Evolutionary conservation across 2,113 vertebrate genomes (phyloP).

Genomic region (Gallinago paraguaiae): DNA sequence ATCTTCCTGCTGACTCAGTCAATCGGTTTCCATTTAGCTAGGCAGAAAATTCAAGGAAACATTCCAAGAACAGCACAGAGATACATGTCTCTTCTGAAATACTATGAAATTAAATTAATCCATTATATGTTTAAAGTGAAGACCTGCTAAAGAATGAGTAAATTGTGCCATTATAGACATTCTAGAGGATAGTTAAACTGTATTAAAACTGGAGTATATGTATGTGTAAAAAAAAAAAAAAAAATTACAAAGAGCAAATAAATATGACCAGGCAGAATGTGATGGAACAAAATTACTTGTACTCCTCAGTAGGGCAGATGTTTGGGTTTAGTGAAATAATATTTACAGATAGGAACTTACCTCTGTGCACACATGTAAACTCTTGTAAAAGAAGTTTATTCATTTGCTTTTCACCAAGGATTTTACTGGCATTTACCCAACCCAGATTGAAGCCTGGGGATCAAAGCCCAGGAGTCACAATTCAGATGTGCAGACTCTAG

Average conservation of each 20-base stretch:
- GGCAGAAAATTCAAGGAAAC: slow-evolving; percentile 7
- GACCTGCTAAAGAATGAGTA: background rate
- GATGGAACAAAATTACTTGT: background rate
- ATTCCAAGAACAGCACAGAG: background rate
- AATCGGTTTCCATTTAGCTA: background rate
- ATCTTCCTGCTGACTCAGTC: background rate
- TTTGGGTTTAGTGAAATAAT: slow-evolving; percentile 27
- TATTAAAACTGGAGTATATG: background rate
- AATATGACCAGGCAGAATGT: background rate
- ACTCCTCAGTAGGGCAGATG: background rate
- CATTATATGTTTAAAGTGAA: background rate
- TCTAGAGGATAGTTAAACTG: background rate
- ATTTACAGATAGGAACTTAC: slow-evolving; percentile 21
- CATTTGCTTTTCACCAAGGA: background rate
- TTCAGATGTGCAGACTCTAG: background rate
- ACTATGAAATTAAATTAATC: background rate
- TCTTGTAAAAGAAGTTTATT: slow-evolving; percentile 28
- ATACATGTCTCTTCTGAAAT: background rate
- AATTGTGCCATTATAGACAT: background rate
- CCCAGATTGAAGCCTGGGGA: background rate
- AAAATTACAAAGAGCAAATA: background rate
- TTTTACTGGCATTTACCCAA: background rate
- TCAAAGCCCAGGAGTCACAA: background rate
- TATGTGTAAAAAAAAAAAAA: background rate
- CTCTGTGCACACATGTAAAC: background rate